Evolutionary conservation across 1,140 invertebrate species (phyloP), one percentile per base, ranked within the genome.

Genomic region (Cydia amplana): DNA sequence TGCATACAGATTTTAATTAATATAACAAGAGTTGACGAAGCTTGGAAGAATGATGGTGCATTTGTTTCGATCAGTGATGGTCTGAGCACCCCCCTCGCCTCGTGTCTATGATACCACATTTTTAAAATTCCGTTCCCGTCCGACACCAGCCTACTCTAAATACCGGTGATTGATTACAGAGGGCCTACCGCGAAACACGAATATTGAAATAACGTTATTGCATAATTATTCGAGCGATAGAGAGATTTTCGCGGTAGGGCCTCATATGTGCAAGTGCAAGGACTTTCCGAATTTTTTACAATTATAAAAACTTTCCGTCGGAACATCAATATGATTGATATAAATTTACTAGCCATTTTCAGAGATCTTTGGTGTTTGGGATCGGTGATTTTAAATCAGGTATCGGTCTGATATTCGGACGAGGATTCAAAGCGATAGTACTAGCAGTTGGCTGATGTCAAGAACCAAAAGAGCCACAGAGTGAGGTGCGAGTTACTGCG

Each of bases 1-100:
- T 70, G 32, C 28, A 18, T 70, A 36, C 64, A 6, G 36, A 70
- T 70, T 70, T 65, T 36, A 70, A 70, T 70, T 70, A 70, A 70
- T 36, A 70, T 70, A 70, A 40, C 65, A 70, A 18, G n/a, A 51
- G 49, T 67, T 28, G 14, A 64, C 10, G 64, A n/a, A 43, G 65
- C 28, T 40, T 70, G n/a, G 36, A n/a, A 9, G 12, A 40, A 40
- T 70, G 36, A 70, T 70, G n/a, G 65, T 40, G 65, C 32, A 40
- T 40, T 32, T 70, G 32, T 70, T 36, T 10, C 20, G 65, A 32
- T 67, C 64, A 43, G 36, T 40, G 65, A 70, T 40, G n/a, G n/a
- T 18, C 51, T 18, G 16, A 18, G 49, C 46, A 60, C 51, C 51
- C n/a, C n/a, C n/a, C n/a, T n/a, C n/a, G n/a, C n/a, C 51, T 18